Conservation (phyloP, 2,113 vertebrate species). For the Dissostichus mawsoni region DNA sequence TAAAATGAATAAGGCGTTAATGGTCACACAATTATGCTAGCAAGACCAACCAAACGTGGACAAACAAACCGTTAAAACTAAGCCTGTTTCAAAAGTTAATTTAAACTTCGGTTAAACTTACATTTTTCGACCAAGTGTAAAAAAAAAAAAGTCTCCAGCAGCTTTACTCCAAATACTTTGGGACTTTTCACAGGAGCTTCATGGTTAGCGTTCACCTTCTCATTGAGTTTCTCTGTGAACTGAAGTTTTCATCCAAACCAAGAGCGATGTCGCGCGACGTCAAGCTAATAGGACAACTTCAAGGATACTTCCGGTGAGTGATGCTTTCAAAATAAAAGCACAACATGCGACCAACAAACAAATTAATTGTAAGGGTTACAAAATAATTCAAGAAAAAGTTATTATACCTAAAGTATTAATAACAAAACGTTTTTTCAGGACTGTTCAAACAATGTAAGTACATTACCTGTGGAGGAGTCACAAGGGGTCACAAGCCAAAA, state of each 20-base stretch:
- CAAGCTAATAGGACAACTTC: background rate
- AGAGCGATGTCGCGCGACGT: background rate
- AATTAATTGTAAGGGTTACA: background rate
- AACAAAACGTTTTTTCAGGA: background rate
- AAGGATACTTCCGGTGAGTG: fast-evolving
- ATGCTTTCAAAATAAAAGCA: slow-evolving; percentile 57
- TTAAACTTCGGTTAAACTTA: slow-evolving; percentile 59
- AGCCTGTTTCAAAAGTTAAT: background rate
- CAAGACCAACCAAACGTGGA: background rate
- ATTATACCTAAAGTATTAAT: too few species aligned
- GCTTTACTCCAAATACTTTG: slow-evolving; percentile 6
- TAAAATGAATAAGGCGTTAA: background rate
- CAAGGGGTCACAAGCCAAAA: too few species aligned
- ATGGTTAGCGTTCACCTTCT: slow-evolving; percentile 27
- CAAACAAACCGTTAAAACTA: slow-evolving; percentile 2
- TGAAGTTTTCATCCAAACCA: slow-evolving; percentile 40
- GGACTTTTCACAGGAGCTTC: slow-evolving; percentile 49
- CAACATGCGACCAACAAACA: too few species aligned
- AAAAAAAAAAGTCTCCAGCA: background rate
- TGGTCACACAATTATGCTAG: slow-evolving; percentile 11
- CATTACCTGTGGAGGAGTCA: too few species aligned
- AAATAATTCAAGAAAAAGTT: background rate
- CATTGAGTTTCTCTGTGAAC: slow-evolving; percentile 42
- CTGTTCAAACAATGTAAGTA: background rate
- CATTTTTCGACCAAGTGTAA: slow-evolving; percentile 32